These are phyloP conservation scores for Pseudopodoces humilis DNA, from an alignment of 2,113 vertebrate genomes.

Conservation along the genomic window DNA sequence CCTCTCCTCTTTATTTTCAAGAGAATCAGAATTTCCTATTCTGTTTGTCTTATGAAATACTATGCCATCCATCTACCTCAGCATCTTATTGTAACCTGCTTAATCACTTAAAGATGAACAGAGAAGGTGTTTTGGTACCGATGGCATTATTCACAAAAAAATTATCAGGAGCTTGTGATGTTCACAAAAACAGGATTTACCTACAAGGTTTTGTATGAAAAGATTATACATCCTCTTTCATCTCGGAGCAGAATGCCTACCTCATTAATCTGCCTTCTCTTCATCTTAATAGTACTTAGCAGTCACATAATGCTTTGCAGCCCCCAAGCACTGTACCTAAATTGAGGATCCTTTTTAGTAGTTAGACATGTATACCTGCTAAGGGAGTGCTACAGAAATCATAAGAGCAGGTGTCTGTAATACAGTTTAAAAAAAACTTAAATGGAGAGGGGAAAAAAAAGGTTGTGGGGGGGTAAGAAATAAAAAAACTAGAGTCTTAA, in stretches of 20 bases:
- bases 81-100: not conserved
- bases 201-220: not conserved
- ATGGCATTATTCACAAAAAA: not conserved
- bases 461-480: fast-evolving
- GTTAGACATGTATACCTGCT: not conserved
- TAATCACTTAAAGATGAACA: not conserved
- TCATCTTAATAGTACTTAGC: not conserved
- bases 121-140: not conserved
- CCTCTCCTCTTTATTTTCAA: not conserved
- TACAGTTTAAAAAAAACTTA: not conserved
- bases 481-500: not conserved
- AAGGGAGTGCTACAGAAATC: not conserved
- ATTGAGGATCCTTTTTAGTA: not conserved
- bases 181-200: not conserved
- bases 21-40: not conserved
- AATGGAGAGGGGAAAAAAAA: not conserved
- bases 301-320: not conserved
- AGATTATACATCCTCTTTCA: not conserved
- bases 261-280: constrained; percentile 4
- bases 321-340: not conserved
- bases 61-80: not conserved
- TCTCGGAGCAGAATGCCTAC: not conserved
- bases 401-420: not conserved
- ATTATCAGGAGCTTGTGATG: not conserved
- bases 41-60: not conserved